Conservation (phyloP, 2,888 invertebrate species). For the Adelphocoris suturalis region DNA sequence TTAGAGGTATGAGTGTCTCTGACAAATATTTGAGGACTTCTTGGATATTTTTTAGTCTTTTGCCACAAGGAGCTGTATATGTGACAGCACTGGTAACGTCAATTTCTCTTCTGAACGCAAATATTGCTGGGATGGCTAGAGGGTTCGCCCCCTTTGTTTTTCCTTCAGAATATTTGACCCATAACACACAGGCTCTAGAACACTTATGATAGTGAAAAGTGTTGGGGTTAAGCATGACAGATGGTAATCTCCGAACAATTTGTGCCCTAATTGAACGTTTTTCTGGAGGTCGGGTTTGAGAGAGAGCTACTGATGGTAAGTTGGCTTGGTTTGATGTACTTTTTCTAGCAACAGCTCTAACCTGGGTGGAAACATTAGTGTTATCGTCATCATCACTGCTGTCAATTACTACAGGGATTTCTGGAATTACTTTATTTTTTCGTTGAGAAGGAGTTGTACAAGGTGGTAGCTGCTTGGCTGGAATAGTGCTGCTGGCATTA, state of each 20-base stretch:
- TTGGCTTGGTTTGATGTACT: constrained; percentile 17
- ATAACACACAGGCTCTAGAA: constrained; percentile 79
- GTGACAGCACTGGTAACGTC: constrained; percentile 55
- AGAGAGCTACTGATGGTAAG: neutral
- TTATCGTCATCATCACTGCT: constrained; percentile 42
- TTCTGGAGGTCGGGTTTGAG: neutral
- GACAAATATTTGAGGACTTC: constrained; percentile 87
- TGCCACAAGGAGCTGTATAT: constrained; percentile 90
- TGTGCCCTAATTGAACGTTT: neutral
- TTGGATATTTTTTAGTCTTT: constrained; percentile 85
- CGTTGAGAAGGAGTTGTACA: too few relatives aligned
- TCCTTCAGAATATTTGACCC: constrained; percentile 79
- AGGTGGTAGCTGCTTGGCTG: neutral
- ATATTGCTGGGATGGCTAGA: constrained; percentile 89
- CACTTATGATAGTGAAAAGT: constrained; percentile 83
- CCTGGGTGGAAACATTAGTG: neutral
- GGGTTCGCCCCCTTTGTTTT: constrained; percentile 87
- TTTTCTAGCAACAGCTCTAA: constrained; percentile 52
- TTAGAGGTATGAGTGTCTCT: constrained; percentile 84
- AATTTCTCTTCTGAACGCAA: constrained; percentile 83
- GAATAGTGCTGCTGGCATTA: too few relatives aligned
- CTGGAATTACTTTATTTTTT: neutral
- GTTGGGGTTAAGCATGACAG: neutral
- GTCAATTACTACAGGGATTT: constrained; percentile 18
- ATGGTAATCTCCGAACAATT: constrained; percentile 37